Percentiles rank a stretch among this genome's conserved stretches.
phyloP scores from a whole-genome alignment of 2,113 vertebrate species.

The Brachypteracias leptosomus region DNA sequence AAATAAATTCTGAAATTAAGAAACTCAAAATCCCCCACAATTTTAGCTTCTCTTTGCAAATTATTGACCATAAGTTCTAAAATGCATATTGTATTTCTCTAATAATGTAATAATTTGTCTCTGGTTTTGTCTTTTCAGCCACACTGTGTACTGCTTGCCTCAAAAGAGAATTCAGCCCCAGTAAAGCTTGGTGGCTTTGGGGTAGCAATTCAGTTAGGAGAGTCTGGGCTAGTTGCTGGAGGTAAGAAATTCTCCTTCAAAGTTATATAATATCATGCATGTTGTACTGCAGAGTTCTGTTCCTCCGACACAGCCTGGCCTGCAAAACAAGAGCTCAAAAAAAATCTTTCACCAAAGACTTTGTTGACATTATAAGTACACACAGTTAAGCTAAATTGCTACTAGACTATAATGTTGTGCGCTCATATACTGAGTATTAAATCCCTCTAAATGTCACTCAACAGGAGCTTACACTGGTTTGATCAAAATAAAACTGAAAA shows the following conservation, averaged over 20 bases:
- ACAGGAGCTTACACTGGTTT: neutral
- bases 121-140: conserved; percentile 80
- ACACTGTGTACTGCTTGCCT: conserved; percentile 96
- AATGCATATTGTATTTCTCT: neutral
- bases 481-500: neutral
- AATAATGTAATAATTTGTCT: conserved; percentile 17
- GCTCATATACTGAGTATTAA: neutral
- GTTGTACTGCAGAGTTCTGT: neutral
- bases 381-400: neutral
- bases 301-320: neutral
- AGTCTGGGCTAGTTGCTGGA: conserved; percentile 97
- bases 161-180: conserved; percentile 97
- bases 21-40: neutral
- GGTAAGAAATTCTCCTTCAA: conserved; percentile 78
- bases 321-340: neutral
- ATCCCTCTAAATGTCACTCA: neutral
- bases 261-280: neutral
- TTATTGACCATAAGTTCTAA: neutral
- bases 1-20: neutral
- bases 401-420: neutral
- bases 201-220: conserved; percentile 96
- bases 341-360: neutral
- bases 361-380: neutral
- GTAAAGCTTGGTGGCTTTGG: conserved; percentile 97
- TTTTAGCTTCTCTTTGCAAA: neutral